A percentile compares a stretch with the other conserved stretches of the same genome.
Evolutionary conservation across 1,140 invertebrate genomes (phyloP).

Genomic region (Pseudobourletiella spinata): DNA sequence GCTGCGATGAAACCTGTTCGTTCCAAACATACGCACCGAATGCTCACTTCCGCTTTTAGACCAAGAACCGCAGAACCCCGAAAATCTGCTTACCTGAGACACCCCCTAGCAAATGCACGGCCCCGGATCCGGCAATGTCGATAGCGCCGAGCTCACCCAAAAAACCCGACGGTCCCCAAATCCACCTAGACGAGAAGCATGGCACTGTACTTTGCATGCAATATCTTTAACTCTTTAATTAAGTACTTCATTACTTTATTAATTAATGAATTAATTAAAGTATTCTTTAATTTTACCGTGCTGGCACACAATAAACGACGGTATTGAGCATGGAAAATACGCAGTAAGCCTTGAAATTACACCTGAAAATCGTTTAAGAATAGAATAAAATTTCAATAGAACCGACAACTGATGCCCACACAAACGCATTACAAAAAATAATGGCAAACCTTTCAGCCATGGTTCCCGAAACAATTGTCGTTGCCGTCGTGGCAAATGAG

Average conservation of each 20-base stretch:
- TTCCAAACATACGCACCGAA: neutral
- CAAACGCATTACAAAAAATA: neutral
- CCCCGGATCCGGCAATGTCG: slow-evolving; percentile 48
- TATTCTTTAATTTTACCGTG: neutral
- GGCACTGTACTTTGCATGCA: no score
- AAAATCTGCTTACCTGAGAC: slow-evolving; percentile 43
- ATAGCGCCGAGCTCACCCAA: slow-evolving; percentile 44
- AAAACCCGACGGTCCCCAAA: slow-evolving; percentile 48
- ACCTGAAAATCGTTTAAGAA: no score
- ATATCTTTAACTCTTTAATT: no score
- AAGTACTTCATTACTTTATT: no score
- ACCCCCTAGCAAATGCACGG: slow-evolving; percentile 52
- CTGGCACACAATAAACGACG: slow-evolving; percentile 77
- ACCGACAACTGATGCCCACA: neutral
- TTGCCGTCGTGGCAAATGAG: slow-evolving; percentile 82
- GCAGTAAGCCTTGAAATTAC: slow-evolving; percentile 83
- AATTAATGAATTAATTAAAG: neutral
- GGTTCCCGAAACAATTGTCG: slow-evolving; percentile 63
- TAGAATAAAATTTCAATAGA: slow-evolving; percentile 31
- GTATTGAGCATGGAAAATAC: slow-evolving; percentile 83
- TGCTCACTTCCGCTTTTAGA: neutral
- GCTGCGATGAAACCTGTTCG: slow-evolving; percentile 74
- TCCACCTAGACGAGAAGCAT: slow-evolving; percentile 41
- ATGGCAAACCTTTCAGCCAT: slow-evolving; percentile 46
- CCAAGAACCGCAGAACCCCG: neutral